Evolutionary conservation across 1,140 invertebrate species (phyloP).

Genomic region (Drosophila ananassae): DNA sequence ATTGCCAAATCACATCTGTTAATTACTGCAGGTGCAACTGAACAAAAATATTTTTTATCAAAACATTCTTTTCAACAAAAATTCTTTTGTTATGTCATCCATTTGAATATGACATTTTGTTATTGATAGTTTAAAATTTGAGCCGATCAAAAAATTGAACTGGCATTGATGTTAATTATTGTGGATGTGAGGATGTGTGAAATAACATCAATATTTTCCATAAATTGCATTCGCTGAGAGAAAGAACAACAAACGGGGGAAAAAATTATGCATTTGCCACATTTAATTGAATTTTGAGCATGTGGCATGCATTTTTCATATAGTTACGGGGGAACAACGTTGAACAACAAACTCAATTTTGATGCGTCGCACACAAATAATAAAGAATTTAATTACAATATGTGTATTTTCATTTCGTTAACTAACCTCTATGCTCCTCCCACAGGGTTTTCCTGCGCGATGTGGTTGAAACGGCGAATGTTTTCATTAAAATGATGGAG

Average conservation of each 20-base stretch:
- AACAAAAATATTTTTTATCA: neutral
- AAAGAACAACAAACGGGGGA: slow-evolving; percentile 17
- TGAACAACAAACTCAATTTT: slow-evolving; percentile 55
- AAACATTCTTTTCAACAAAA: neutral
- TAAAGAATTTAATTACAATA: slow-evolving; percentile 71
- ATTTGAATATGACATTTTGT: neutral
- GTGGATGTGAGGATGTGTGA: slow-evolving; percentile 6
- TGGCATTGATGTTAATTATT: slow-evolving; percentile 15
- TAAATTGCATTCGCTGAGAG: slow-evolving; percentile 25
- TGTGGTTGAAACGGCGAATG: slow-evolving; percentile 94
- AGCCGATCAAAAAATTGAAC: slow-evolving; percentile 4
- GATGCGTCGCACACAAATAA: slow-evolving; percentile 22
- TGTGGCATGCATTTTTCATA: slow-evolving; percentile 45
- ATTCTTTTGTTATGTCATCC: too few relatives aligned
- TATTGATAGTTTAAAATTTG: neutral
- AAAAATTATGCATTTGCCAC: slow-evolving; percentile 51
- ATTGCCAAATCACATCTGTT: neutral
- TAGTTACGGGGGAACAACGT: neutral
- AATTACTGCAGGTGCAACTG: neutral
- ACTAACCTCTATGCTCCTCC: slow-evolving; percentile 36
- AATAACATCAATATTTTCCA: slow-evolving; percentile 42
- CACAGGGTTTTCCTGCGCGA: slow-evolving; percentile 92
- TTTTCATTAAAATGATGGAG: slow-evolving; percentile 97
- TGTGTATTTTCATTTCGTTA: slow-evolving; percentile 56
- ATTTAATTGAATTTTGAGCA: slow-evolving; percentile 72